Evolutionary conservation across 2,113 vertebrate species (phyloP), one percentile per base, ranked within the genome.

Genomic region (Galemys pyrenaicus): DNA sequence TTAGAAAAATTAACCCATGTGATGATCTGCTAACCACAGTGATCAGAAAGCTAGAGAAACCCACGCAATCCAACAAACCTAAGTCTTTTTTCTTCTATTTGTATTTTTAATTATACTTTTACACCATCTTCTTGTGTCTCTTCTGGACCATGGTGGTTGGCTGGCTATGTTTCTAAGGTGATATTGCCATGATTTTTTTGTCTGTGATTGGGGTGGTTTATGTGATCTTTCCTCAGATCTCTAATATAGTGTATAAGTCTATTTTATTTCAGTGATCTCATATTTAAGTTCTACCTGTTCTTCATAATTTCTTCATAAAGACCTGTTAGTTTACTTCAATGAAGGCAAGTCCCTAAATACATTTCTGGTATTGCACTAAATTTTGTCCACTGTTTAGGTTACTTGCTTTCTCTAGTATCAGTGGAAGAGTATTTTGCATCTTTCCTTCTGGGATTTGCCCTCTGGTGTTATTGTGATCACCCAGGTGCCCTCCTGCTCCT

Each of bases 11-110:
- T 30, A 37, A 0, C 32, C 10, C 26, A 30, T 0, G 41, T 16
- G 11, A 15, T 12, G 26, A 32, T 0, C 26, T 44, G 30, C n/a
- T 39, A 4, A 26, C 39, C 10, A 2, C 5, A 2, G 28, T 11
- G 30, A 20, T n/a, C 19, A n/a, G 73, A 51, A 49, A 20, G 46
- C 37, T 10, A 22, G 20, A 12, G 8, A 9, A 7, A 12, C 8
- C 46, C 46, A 49, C 46, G 11, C 46, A 13, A 13, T 44, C 46
- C 46, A 3, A 13, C 12, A 11, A 49, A 11, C 46, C 46, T 44
- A 13, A 13, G 46, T 54, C 6, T 15, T 44, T 49, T 56, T 54
- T 73, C 51, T 56, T 20, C 20, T n/a, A 32, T 9, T n/a, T 44
- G 9, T 44, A 44, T 44, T 44, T 44, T 44, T 44, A 44, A 44